A percentile compares a stretch with the other conserved stretches of the same genome.
These are phyloP conservation scores for Actinopyga echinites DNA, from an alignment of 53 echinoderm and acorn worm species.

Conservation along the genomic window DNA sequence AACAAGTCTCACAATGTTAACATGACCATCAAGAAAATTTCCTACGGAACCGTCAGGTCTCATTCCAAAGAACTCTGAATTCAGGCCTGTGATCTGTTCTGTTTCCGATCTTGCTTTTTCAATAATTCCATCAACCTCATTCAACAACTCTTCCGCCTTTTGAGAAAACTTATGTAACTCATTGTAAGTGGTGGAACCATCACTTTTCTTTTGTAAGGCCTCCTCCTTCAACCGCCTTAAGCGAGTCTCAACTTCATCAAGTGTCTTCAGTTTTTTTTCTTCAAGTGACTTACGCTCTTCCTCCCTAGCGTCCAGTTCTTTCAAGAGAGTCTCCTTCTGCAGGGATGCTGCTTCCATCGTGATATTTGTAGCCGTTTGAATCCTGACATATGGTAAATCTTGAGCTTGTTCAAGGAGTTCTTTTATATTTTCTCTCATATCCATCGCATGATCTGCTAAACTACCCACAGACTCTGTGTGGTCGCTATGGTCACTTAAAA, in stretches of 20 bases:
- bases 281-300: neutral
- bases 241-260: neutral
- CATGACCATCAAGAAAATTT: neutral
- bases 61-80: slow-evolving; percentile 8
- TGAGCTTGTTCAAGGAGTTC: slow-evolving; percentile 8
- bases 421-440: neutral
- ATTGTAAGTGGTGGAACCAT: neutral
- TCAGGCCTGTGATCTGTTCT: neutral
- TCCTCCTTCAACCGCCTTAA: neutral
- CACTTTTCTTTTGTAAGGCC: neutral
- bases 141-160: neutral
- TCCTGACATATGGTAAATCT: slow-evolving; percentile 1
- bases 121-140: no score
- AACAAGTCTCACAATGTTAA: neutral
- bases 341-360: neutral
- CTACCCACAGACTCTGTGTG: neutral
- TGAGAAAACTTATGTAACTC: neutral
- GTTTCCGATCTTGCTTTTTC: no score
- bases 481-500: neutral
- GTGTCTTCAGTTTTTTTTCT: neutral
- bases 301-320: neutral
- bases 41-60: slow-evolving; percentile 18
- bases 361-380: neutral
- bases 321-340: neutral
- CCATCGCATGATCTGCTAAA: neutral